Evolutionary conservation across 2,888 invertebrate genomes (phyloP).

Genomic region (Brenthis ino): DNA sequence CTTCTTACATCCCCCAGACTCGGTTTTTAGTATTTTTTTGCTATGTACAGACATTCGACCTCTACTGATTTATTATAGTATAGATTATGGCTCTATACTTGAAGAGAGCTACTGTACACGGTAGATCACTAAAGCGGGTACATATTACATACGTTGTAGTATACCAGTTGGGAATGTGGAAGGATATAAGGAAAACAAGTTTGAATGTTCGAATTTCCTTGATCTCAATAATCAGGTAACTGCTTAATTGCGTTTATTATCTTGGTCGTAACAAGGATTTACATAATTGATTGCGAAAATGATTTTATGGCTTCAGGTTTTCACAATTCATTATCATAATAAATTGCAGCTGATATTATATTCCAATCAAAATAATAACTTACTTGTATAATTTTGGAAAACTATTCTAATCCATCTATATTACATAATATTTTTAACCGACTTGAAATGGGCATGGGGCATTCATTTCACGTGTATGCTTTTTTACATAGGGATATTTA

Average conservation of each 20-base stretch:
- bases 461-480: too few species aligned
- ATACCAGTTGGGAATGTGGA: slow-evolving; percentile 25
- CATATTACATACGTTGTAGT: slow-evolving; percentile 1
- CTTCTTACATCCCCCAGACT: too few species aligned
- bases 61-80: too few species aligned
- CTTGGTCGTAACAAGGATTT: slow-evolving; percentile 12
- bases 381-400: too few species aligned
- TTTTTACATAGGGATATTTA: too few species aligned
- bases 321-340: background rate
- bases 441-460: too few species aligned
- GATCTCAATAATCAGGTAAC: slow-evolving; percentile 32
- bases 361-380: too few species aligned
- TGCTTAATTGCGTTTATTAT: slow-evolving; percentile 23
- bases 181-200: slow-evolving; percentile 34
- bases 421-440: too few species aligned
- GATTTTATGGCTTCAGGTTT: slow-evolving; percentile 15
- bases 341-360: background rate
- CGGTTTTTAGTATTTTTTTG: too few species aligned
- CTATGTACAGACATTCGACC: too few species aligned
- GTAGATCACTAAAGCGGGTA: background rate
- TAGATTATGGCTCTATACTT: slow-evolving; percentile 13
- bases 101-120: background rate
- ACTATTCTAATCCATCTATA: too few species aligned
- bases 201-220: slow-evolving; percentile 38
- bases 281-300: slow-evolving; percentile 13